Evolutionary conservation across 1,140 invertebrate genomes (phyloP).

Genomic region (Tetramorium alpestre): DNA sequence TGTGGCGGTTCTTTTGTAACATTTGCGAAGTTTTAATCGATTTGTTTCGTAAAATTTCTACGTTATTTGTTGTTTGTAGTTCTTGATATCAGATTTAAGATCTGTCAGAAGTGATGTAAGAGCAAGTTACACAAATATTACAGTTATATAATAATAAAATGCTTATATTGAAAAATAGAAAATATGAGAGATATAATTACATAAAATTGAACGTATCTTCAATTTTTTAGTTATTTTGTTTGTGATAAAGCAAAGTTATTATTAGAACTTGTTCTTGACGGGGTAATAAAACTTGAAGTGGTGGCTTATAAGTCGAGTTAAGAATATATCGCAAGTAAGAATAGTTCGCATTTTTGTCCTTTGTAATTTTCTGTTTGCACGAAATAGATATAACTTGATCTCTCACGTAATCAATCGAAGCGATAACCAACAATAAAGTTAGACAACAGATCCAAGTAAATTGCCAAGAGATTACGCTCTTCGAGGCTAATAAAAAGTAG

Average conservation of each 20-base stretch:
- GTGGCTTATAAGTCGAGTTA: background rate
- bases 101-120: background rate
- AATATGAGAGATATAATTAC: background rate
- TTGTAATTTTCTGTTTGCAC: background rate
- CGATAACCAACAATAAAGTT: slow-evolving; percentile 52
- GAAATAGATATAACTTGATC: slow-evolving; percentile 30
- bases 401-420: slow-evolving; percentile 34
- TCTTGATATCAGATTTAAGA: background rate
- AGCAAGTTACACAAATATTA: background rate
- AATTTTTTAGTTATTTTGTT: background rate
- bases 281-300: slow-evolving; percentile 15
- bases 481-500: slow-evolving; percentile 4
- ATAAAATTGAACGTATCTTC: background rate
- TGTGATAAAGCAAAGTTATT: background rate
- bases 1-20: background rate
- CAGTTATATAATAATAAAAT: background rate
- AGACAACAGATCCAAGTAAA: slow-evolving; percentile 42
- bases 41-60: slow-evolving; percentile 14
- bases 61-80: background rate
- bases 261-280: slow-evolving; percentile 1
- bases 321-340: slow-evolving; percentile 20
- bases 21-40: slow-evolving; percentile 32
- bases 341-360: slow-evolving; percentile 10
- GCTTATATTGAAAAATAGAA: background rate
- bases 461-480: slow-evolving; percentile 47